Percentiles rank a stretch among this genome's conserved stretches.
Evolutionary conservation across 2,797 vertebrate species (phyloP).

Genomic region (Eptatretus atami): DNA sequence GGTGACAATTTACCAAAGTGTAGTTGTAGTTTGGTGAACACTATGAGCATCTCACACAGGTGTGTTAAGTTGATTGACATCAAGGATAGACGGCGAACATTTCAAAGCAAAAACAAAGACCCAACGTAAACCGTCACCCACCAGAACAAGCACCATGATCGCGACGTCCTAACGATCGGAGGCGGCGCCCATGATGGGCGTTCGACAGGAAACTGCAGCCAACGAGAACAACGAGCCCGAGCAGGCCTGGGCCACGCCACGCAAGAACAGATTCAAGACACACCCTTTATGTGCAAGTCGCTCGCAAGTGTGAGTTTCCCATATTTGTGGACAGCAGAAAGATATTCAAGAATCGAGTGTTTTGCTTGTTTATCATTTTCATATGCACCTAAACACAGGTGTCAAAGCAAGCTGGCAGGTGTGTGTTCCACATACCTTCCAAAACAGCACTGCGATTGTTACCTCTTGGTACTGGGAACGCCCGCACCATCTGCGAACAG

Average conservation of each 20-base stretch:
- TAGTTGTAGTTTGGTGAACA: too few species aligned
- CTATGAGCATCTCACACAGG: too few species aligned
- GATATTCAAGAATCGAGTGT: too few species aligned
- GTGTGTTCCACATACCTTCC: slow-evolving; percentile 31
- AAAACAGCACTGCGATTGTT: slow-evolving; percentile 69
- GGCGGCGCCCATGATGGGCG: slow-evolving; percentile 40
- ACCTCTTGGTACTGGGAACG: slow-evolving; percentile 49
- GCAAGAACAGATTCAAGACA: slow-evolving; percentile 5
- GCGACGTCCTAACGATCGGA: slow-evolving; percentile 54
- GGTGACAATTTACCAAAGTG: too few species aligned
- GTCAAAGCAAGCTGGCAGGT: neutral
- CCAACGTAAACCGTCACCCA: slow-evolving; percentile 11
- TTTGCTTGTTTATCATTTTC: too few species aligned
- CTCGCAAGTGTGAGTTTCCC: neutral
- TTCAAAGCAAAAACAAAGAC: too few species aligned
- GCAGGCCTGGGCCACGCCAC: slow-evolving; percentile 27
- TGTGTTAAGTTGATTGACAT: too few species aligned
- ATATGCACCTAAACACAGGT: too few species aligned
- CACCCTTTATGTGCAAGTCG: too few species aligned
- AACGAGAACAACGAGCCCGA: slow-evolving; percentile 61
- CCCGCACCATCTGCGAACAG: slow-evolving; percentile 31
- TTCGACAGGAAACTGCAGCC: slow-evolving; percentile 61
- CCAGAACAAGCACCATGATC: slow-evolving; percentile 41
- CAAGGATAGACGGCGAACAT: too few species aligned
- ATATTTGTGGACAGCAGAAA: too few species aligned